A percentile compares a stretch with the other conserved stretches of the same genome.
These are phyloP conservation scores for Parazoanthus swiftii DNA, from an alignment of 92 coral and sea anemone species.

Conservation along the genomic window DNA sequence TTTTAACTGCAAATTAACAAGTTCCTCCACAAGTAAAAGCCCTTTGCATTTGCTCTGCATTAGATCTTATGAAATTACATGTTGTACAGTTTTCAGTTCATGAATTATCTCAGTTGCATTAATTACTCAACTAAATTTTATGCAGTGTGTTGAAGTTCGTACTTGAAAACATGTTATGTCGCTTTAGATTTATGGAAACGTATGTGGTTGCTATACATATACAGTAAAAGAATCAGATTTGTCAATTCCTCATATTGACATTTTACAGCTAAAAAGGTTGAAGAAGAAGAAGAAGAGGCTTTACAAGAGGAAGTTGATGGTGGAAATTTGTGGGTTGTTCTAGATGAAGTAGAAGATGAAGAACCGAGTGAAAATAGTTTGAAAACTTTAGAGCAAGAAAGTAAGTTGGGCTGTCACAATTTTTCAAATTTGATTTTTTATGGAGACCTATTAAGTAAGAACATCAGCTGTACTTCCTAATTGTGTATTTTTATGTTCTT, in stretches of 20 bases:
- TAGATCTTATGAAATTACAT: too few relatives aligned
- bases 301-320: conserved; percentile 13
- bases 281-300: conserved; percentile 15
- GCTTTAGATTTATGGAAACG: neutral
- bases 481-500: neutral
- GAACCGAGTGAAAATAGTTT: conserved; percentile 42
- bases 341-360: conserved; percentile 53
- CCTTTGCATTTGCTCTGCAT: too few relatives aligned
- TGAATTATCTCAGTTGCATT: too few relatives aligned
- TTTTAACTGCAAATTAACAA: too few relatives aligned
- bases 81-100: too few relatives aligned
- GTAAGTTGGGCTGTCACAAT: conserved; percentile 29
- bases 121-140: too few relatives aligned
- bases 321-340: conserved; percentile 39
- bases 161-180: neutral
- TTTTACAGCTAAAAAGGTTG: neutral
- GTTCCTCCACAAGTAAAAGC: too few relatives aligned
- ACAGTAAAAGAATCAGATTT: neutral
- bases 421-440: neutral
- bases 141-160: too few relatives aligned
- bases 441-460: neutral
- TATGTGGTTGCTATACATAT: neutral
- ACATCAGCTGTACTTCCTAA: neutral
- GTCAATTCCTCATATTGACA: neutral
- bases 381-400: conserved; percentile 41